Percentiles rank a stretch among this genome's conserved stretches.
Evolutionary conservation across 2,797 vertebrate genomes (phyloP).

Genomic region (Perodicticus potto): DNA sequence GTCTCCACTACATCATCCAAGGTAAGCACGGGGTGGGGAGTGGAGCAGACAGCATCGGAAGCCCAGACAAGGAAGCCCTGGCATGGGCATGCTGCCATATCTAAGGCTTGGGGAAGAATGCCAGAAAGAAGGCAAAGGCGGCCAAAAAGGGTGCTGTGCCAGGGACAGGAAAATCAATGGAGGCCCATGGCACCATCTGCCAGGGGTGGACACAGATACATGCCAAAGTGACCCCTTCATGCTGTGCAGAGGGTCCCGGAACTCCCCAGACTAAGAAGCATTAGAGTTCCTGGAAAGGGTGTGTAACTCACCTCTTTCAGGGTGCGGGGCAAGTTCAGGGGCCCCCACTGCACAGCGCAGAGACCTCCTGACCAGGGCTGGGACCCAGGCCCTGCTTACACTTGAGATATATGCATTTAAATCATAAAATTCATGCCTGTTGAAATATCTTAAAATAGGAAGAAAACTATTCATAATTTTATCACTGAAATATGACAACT

Average conservation of each 20-base stretch:
- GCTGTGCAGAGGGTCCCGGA: neutral
- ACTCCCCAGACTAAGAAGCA: slow-evolving; percentile 24
- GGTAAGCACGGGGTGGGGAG: neutral
- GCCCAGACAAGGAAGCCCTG: slow-evolving; percentile 9
- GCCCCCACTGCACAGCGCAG: neutral
- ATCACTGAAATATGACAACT: neutral
- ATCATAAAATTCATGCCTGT: neutral
- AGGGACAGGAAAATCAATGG: neutral
- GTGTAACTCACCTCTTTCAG: slow-evolving; percentile 63
- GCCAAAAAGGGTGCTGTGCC: neutral
- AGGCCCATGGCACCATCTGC: neutral
- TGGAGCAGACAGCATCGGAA: neutral
- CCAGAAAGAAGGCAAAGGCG: slow-evolving; percentile 53
- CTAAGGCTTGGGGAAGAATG: neutral
- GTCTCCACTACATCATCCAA: neutral
- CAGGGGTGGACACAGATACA: neutral
- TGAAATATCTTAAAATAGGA: slow-evolving; percentile 30
- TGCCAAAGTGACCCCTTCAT: neutral
- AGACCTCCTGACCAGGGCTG: neutral
- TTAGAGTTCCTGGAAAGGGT: slow-evolving; percentile 21
- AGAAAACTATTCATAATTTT: neutral
- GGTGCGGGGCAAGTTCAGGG: neutral
- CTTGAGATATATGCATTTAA: neutral
- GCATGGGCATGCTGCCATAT: neutral
- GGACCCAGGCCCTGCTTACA: neutral